A percentile compares a stretch with the other conserved stretches of the same genome.
Conservation (phyloP, 2,888 invertebrate genomes). For the Autographa pulchrina region DNA sequence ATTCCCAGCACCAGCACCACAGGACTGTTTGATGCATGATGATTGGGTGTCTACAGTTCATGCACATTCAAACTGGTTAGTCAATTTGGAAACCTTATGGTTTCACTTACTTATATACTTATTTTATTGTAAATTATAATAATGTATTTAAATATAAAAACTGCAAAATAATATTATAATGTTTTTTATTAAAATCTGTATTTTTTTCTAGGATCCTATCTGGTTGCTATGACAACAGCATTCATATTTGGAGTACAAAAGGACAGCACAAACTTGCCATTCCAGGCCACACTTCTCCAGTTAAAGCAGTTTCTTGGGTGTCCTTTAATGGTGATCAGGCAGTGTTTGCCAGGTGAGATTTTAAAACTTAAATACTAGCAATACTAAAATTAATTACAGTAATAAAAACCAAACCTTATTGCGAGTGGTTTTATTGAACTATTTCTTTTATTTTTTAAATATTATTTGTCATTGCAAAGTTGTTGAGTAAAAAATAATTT, state of each 20-base stretch:
- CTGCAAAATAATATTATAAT: no score
- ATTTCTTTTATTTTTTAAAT: no score
- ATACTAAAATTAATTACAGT: no score
- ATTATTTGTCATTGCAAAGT: no score
- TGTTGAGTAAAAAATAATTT: no score
- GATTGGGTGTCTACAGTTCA: constrained; percentile 99
- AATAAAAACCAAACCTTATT: neutral
- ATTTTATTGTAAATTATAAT: no score
- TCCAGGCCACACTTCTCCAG: constrained; percentile 95
- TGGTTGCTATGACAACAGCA: constrained; percentile 97
- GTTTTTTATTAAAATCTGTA: neutral
- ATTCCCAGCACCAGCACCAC: constrained; percentile 97
- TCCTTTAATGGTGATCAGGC: constrained; percentile 91
- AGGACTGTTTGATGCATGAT: constrained; percentile 97
- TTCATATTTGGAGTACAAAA: constrained; percentile 96
- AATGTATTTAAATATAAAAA: no score
- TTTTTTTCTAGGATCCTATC: constrained; percentile 93
- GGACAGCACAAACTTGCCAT: constrained; percentile 95
- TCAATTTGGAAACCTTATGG: no score
- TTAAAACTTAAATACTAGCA: no score
- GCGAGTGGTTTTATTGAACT: no score
- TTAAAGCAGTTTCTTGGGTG: constrained; percentile 97
- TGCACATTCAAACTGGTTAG: constrained; percentile 91
- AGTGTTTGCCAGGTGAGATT: constrained; percentile 91
- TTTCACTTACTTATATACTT: no score